A percentile compares a stretch with the other conserved stretches of the same genome.
These are phyloP conservation scores for Phocides pigmalion DNA, from an alignment of 1,140 invertebrate species.

Conservation along the genomic window DNA sequence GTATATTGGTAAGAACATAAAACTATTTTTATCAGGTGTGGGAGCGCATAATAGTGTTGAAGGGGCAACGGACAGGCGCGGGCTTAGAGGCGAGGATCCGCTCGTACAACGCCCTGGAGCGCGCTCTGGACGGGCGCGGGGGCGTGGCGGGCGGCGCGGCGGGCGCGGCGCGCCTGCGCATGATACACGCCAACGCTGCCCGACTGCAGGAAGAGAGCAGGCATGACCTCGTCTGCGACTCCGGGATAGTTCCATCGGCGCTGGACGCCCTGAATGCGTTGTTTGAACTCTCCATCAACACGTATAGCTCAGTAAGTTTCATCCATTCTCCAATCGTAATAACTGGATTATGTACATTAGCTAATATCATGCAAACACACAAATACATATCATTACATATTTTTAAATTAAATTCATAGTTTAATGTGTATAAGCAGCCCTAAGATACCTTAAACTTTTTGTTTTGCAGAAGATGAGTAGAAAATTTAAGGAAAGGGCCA, in stretches of 20 bases:
- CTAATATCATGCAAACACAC: too few species aligned
- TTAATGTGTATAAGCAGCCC: too few species aligned
- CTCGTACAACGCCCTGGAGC: slow-evolving; percentile 60
- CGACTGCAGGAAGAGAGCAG: slow-evolving; percentile 64
- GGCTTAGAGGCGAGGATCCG: slow-evolving; percentile 58
- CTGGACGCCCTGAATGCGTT: slow-evolving; percentile 59
- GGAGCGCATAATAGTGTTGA: slow-evolving; percentile 63
- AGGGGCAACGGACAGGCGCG: slow-evolving; percentile 44
- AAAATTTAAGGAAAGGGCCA: too few species aligned
- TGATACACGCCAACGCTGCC: slow-evolving; percentile 60
- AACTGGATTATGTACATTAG: too few species aligned
- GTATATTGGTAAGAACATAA: neutral
- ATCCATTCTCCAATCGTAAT: too few species aligned
- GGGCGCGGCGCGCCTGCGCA: slow-evolving; percentile 48
- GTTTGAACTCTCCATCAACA: slow-evolving; percentile 64
- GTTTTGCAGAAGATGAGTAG: too few species aligned
- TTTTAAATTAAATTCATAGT: too few species aligned
- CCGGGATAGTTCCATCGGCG: slow-evolving; percentile 58
- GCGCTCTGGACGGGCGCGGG: slow-evolving; percentile 64
- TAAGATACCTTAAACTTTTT: too few species aligned
- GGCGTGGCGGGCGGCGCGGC: slow-evolving; percentile 14
- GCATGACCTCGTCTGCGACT: slow-evolving; percentile 63
- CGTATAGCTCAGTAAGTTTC: slow-evolving; percentile 65
- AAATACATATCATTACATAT: too few species aligned
- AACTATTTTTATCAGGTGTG: slow-evolving; percentile 51